These are phyloP conservation scores for Baryphthengus martii DNA, from an alignment of 2,113 vertebrate genomes.

Conservation along the genomic window DNA sequence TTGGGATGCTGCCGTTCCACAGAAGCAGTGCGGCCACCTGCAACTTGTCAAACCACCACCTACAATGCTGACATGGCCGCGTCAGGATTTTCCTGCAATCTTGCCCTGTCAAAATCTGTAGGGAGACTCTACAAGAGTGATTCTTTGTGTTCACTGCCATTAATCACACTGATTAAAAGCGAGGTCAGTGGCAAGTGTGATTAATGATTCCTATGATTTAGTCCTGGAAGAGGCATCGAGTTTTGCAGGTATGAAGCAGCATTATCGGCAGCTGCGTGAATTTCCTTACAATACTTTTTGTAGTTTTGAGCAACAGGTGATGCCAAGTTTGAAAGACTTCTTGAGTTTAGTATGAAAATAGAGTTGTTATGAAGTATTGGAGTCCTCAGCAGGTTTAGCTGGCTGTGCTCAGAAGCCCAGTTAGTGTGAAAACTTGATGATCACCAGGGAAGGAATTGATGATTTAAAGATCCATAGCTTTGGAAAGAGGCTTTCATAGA, in stretches of 20 bases:
- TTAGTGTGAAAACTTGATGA: not conserved
- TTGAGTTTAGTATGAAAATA: not conserved
- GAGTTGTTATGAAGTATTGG: not conserved
- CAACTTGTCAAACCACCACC: too few relatives aligned
- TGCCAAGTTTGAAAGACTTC: not conserved
- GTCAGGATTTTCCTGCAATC: not conserved
- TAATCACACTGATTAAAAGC: not conserved
- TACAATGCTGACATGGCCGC: not conserved
- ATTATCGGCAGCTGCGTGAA: not conserved
- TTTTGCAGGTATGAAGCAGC: not conserved
- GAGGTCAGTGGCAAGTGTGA: not conserved
- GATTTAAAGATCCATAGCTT: not conserved
- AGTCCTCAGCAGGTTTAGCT: not conserved
- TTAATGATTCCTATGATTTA: not conserved
- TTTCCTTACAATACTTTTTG: not conserved
- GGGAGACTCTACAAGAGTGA: not conserved
- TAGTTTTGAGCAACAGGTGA: not conserved
- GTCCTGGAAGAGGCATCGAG: fast-evolving
- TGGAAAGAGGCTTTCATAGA: not conserved
- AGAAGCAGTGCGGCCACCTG: not conserved
- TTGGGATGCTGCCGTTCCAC: not conserved
- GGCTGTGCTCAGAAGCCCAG: not conserved
- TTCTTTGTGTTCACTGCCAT: not conserved
- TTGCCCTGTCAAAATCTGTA: not conserved
- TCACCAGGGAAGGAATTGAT: not conserved